Percentiles rank a stretch among this genome's conserved stretches.
These are phyloP conservation scores for Coregonus sp. DNA, from an alignment of 2,797 vertebrate genomes.

Conservation along the genomic window DNA sequence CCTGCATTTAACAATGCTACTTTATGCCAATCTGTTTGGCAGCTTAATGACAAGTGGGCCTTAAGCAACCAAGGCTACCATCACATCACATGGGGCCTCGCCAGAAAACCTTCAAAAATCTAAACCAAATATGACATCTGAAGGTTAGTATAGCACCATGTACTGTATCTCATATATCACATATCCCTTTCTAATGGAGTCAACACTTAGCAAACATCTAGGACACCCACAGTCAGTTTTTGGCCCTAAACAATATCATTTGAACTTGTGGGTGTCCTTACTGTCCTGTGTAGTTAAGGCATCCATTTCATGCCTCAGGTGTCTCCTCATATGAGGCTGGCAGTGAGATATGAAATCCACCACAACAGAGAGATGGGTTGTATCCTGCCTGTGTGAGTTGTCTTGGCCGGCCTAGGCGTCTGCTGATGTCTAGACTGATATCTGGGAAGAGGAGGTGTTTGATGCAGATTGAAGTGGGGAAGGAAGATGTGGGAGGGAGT, in stretches of 20 bases:
- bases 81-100: background rate
- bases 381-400: slow-evolving; percentile 24
- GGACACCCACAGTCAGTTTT: background rate
- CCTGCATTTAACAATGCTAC: background rate
- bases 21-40: background rate
- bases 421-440: slow-evolving; percentile 56
- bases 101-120: background rate
- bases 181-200: background rate
- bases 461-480: slow-evolving; percentile 63
- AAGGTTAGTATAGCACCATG: background rate
- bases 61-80: background rate
- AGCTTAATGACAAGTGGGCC: background rate
- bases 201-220: background rate
- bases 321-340: slow-evolving; percentile 48
- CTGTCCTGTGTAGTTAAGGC: slow-evolving; percentile 27
- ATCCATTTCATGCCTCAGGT: slow-evolving; percentile 59
- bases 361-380: slow-evolving; percentile 12
- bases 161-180: background rate
- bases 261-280: slow-evolving; percentile 32
- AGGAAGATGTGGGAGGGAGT: slow-evolving; percentile 14
- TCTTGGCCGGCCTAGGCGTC: slow-evolving; percentile 11
- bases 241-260: slow-evolving; percentile 25
- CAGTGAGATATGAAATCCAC: slow-evolving; percentile 50
- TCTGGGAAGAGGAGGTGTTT: slow-evolving; percentile 60
- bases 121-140: background rate